Conservation (phyloP, 2,797 vertebrate genomes). For the Diplodus sargus region DNA sequence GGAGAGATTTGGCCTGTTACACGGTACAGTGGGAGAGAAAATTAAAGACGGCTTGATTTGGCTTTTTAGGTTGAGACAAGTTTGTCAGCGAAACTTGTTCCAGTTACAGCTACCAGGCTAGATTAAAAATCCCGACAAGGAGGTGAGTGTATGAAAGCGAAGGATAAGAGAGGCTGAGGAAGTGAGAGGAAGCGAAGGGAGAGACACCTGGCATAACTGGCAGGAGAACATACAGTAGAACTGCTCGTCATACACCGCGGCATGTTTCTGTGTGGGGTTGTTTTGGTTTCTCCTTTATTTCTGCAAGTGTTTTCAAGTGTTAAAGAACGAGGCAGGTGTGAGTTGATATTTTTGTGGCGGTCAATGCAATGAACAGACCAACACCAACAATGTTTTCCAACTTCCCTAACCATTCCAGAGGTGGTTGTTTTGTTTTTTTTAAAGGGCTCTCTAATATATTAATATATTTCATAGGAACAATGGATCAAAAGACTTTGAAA, state of each 20-base stretch:
- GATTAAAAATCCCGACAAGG: conserved; percentile 63
- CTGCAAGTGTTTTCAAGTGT: background rate
- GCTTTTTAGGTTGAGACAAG: conserved; percentile 68
- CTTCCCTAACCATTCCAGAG: background rate
- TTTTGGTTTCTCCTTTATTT: background rate
- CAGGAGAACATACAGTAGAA: conserved; percentile 5
- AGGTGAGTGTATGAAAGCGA: conserved; percentile 46
- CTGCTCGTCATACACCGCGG: background rate
- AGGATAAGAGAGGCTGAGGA: conserved; percentile 34
- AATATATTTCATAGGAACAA: background rate
- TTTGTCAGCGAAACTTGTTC: conserved; percentile 59
- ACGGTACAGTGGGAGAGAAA: conserved; percentile 46
- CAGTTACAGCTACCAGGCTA: conserved; percentile 50
- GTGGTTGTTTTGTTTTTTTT: too few relatives aligned
- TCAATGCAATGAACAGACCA: background rate
- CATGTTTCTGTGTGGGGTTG: background rate
- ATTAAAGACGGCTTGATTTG: conserved; percentile 74
- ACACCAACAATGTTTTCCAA: background rate
- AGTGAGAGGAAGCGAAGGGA: background rate
- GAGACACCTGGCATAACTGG: conserved; percentile 7
- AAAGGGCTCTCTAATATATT: background rate
- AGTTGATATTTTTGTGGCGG: background rate
- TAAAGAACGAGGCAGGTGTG: background rate
- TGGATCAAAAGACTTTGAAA: background rate
- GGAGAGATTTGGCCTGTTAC: conserved; percentile 41